Evolutionary conservation across 2,888 invertebrate species (phyloP), one percentile per base, ranked within the genome.

Genomic region (Oegoconia quadripuncta): DNA sequence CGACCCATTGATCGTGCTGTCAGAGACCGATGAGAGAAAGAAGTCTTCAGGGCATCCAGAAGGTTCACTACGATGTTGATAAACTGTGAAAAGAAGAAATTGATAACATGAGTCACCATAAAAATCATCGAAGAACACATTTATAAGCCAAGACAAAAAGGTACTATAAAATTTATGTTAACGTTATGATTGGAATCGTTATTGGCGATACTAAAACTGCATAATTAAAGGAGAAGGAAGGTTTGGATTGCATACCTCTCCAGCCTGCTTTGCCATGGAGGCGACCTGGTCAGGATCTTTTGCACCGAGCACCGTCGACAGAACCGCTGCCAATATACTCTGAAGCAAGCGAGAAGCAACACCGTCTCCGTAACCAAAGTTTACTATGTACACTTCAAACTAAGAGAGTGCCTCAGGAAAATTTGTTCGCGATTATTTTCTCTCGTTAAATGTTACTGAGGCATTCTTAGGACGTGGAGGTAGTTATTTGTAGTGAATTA

Each of bases 201-300:
- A 22, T 9, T 4, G 5, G 9, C 9, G 22, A 22, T n/a, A 22
- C 22, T 22, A 9, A 9, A 22, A 22, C 22, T 22, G n/a, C n/a
- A n/a, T n/a, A n/a, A 22, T 22, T 18, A 2, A 22, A 22, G 22
- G 22, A 22, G 22, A 22, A 22, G 22, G 22, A 22, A 22, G 22
- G 2, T 22, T 68, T 72, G 74, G 74, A 69, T 64, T 80, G 91
- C 94, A 91, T 93, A 96, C 96, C 95, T 96, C 95, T 88, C 95
- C 94, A 87, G 96, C 95, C 89, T 96, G 96, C 90, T 95, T 96
- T 89, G 96, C 96, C 94, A 96, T 95, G 89, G 93, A 93, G 89
- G 95, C 93, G 87, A 95, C 94, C 89, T 95, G 95, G 86, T 94
- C 93, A 76, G 95, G 95, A 89, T 96, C 94, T 91, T 93, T 93